A percentile compares a stretch with the other conserved stretches of the same genome.
These are phyloP conservation scores for Clusia tigrina DNA, from an alignment of 2,888 invertebrate species.

Conservation along the genomic window DNA sequence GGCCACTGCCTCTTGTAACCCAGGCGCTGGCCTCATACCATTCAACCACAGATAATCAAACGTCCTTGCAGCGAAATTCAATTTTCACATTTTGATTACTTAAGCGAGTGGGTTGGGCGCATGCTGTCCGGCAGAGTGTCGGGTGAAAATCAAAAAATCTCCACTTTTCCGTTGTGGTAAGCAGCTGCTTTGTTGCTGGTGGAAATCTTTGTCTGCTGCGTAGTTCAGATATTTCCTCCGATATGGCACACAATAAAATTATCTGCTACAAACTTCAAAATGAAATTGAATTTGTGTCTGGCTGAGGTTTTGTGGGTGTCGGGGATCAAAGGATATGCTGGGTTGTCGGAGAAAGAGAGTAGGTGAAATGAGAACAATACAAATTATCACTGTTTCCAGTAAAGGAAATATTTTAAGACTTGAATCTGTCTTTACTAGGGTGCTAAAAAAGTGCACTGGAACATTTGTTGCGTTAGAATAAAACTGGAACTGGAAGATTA, in stretches of 20 bases:
- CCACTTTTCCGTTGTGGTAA: neutral
- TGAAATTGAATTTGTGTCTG: constrained; percentile 1
- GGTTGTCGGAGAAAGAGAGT: no score
- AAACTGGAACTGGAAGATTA: no score
- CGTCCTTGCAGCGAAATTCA: constrained; percentile 1
- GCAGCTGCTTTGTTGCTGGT: neutral
- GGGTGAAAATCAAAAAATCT: no score
- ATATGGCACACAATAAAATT: neutral
- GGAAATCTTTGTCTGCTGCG: neutral
- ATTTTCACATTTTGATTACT: neutral
- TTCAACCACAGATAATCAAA: neutral
- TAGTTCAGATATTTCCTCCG: neutral
- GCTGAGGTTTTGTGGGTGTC: no score
- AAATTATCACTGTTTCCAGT: no score
- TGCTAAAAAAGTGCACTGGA: no score
- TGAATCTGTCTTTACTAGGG: no score
- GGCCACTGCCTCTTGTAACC: neutral
- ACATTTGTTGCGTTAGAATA: no score
- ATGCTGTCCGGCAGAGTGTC: neutral
- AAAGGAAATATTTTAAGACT: no score
- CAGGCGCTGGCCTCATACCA: neutral
- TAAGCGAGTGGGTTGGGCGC: neutral
- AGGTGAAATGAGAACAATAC: no score
- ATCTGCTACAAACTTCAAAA: neutral
- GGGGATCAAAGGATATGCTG: no score